Evolutionary conservation across 2,888 invertebrate genomes (phyloP).

Genomic region (Tachina lurida): DNA sequence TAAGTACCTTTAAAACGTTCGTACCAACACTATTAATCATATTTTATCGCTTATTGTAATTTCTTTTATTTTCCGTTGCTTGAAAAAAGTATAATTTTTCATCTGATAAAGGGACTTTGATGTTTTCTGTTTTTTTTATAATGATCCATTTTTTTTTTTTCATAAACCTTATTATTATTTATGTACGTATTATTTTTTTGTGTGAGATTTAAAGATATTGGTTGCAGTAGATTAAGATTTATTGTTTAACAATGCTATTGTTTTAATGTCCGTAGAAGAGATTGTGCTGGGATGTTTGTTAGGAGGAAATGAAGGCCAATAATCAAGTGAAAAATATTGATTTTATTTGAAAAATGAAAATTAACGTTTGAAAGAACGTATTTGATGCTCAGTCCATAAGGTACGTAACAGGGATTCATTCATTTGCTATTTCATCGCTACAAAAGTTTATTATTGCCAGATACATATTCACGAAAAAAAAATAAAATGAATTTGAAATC

Average conservation of each 20-base stretch:
- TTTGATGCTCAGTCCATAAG: no score
- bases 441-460: no score
- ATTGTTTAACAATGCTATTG: neutral
- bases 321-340: neutral
- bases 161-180: constrained; percentile 20
- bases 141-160: constrained; percentile 29
- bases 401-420: no score
- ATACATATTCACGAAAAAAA: no score
- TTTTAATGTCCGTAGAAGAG: neutral
- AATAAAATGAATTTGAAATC: no score
- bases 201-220: neutral
- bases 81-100: constrained; percentile 49
- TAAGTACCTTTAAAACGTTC: neutral
- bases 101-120: constrained; percentile 44
- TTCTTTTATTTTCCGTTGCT: constrained; percentile 31
- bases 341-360: neutral
- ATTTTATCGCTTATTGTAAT: constrained; percentile 4
- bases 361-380: no score
- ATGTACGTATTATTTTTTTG: neutral
- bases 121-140: constrained; percentile 10
- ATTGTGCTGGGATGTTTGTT: neutral
- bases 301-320: neutral
- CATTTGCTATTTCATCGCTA: no score
- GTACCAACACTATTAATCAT: neutral
- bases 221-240: neutral